Evolutionary conservation across 1,140 invertebrate species (phyloP), one percentile per base, ranked within the genome.

Genomic region (Drosophila varians): DNA sequence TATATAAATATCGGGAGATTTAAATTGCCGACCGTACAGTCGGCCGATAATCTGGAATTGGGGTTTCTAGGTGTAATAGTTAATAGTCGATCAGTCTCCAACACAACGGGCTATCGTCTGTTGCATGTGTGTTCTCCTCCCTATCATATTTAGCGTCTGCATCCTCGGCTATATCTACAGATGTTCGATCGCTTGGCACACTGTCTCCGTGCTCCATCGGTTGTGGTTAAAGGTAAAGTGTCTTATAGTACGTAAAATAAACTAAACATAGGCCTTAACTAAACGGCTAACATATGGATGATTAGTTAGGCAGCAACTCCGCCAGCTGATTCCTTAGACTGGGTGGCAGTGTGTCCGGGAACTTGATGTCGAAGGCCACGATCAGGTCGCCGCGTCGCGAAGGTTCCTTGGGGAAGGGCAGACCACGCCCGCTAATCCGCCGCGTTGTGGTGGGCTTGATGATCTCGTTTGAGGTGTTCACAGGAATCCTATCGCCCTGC

Each of bases 341-440:
- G 75, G 94, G 91, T 12, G 94, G 90, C 48, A 98, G 88, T 21
- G 91, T 92, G 12, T 96, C 95, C 0, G 98, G 98, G 92, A 99
- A 99, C 88, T 94, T 93, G 69, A 99, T 96, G 80, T 98, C 96
- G 91, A 99, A 99, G 47, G 94, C 94, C 8, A 99, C 94, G 25
- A 99, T 92, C 3, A 99, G 92, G 91, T 99, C 97, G 18, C 98
- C 98, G 71, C 95, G 94, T 54, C 94, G 92, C 12, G 92, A 93
- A 8, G 96, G 94, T 66, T 97, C 96, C 92, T 98, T 98, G 0
- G 97, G 96, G 75, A 94, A 94, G 0, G 98, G 98, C 51, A 99
- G 91, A 14, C 98, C 98, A 75, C 96, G 94, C 1, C 96, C 96
- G 52, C 93, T 93, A 42, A 98, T 94, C 72, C 95, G 92, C 84